These are phyloP conservation scores for Equus przewalskii DNA, from an alignment of 2,113 vertebrate genomes.

Conservation along the genomic window DNA sequence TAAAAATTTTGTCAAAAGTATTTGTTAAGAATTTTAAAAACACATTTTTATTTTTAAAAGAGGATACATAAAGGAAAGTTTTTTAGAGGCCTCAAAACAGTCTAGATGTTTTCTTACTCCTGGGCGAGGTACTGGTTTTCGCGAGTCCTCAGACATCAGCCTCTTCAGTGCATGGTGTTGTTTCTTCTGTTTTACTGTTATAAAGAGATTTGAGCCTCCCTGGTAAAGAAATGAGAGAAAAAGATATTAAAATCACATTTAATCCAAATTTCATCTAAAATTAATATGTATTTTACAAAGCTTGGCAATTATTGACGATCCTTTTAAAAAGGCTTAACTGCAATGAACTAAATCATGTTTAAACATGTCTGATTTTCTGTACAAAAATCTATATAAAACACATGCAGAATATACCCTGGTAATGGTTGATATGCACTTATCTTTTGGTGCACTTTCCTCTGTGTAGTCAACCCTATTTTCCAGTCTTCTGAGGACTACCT, in stretches of 20 bases:
- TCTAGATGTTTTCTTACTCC: conserved; percentile 73
- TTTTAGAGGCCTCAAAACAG: neutral
- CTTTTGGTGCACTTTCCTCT: neutral
- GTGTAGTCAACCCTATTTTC: neutral
- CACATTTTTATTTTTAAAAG: conserved; percentile 16
- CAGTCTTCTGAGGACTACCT: neutral
- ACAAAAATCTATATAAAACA: neutral
- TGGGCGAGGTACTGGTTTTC: conserved; percentile 75
- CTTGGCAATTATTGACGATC: neutral
- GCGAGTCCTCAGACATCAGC: conserved; percentile 75
- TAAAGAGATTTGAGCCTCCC: conserved; percentile 84
- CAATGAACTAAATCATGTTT: neutral
- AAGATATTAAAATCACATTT: conserved; percentile 64
- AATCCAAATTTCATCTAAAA: neutral
- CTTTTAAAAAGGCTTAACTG: neutral
- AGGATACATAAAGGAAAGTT: neutral
- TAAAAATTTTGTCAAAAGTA: neutral
- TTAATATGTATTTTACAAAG: neutral
- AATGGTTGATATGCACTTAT: neutral
- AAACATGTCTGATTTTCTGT: neutral
- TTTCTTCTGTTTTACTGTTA: conserved; percentile 85
- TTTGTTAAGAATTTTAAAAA: conserved; percentile 9
- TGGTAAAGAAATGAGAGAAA: conserved; percentile 80
- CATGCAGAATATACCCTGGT: neutral
- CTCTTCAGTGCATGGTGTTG: conserved; percentile 81